These are phyloP conservation scores for Clavelina lepadiformis DNA, from an alignment of 23 tunicate species.

Conservation along the genomic window DNA sequence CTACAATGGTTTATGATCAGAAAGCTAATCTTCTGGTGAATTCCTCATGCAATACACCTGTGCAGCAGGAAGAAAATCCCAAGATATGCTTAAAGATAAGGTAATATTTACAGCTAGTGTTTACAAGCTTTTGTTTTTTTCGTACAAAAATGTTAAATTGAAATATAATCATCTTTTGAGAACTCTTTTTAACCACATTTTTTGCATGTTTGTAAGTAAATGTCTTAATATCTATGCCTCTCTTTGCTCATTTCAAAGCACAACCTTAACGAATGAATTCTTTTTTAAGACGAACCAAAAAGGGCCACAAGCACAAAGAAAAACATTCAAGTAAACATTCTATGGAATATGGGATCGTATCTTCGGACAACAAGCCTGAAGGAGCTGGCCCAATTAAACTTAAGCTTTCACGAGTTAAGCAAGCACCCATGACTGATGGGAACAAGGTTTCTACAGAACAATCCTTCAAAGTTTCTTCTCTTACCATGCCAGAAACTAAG, in stretches of 20 bases:
- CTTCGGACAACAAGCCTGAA: constrained; percentile 18
- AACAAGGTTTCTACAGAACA: constrained; percentile 10
- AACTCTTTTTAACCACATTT: neutral
- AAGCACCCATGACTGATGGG: neutral
- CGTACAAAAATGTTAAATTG: no score
- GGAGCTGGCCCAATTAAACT: constrained; percentile 67
- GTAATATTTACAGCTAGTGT: constrained; percentile 19
- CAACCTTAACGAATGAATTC: neutral
- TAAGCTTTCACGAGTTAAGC: constrained; percentile 59
- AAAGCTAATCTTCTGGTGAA: no score
- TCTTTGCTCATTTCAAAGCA: neutral
- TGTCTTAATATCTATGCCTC: neutral
- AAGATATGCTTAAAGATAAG: constrained; percentile 76
- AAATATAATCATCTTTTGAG: no score
- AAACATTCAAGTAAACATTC: constrained; percentile 25
- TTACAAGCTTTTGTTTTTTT: neutral
- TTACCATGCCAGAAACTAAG: constrained; percentile 7
- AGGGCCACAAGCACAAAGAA: constrained; percentile 23
- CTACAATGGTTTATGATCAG: no score
- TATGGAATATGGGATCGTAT: constrained; percentile 56
- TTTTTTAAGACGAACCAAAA: constrained; percentile 37
- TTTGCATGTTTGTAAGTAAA: neutral
- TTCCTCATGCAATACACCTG: no score
- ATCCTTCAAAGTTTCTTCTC: constrained; percentile 53
- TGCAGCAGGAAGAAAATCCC: constrained; percentile 59